A percentile compares a stretch with the other conserved stretches of the same genome.
Conservation (phyloP, 2,113 vertebrate genomes). For the Sphyrna mokarran region DNA sequence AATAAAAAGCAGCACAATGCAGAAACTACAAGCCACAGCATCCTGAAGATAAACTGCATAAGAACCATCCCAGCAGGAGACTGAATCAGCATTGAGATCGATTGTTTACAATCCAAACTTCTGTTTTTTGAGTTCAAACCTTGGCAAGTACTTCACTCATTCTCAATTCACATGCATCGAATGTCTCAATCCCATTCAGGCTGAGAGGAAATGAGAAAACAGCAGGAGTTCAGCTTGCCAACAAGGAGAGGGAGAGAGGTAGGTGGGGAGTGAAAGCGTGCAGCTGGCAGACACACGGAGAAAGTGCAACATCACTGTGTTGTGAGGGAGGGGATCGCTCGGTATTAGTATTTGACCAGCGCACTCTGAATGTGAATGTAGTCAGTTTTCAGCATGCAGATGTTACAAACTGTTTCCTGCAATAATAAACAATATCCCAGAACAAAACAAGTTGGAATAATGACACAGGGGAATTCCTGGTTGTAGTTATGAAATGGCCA, state of each 20-base stretch:
- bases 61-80: not conserved
- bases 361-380: not conserved
- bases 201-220: not conserved
- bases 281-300: not conserved
- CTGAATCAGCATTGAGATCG: not conserved
- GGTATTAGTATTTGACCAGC: not conserved
- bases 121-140: not conserved
- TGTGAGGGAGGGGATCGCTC: not conserved
- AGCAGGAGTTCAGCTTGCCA: not conserved
- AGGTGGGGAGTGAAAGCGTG: not conserved
- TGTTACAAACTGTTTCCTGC: not conserved
- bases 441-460: not conserved
- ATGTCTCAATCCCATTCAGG: not conserved
- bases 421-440: not conserved
- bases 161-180: not conserved
- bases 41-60: not conserved
- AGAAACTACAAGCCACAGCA: not conserved
- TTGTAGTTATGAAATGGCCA: not conserved
- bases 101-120: not conserved
- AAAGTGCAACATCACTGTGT: not conserved
- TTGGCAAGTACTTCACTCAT: not conserved
- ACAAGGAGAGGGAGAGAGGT: not conserved
- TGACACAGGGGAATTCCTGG: not conserved
- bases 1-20: not conserved
- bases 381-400: not conserved